A percentile compares a stretch with the other conserved stretches of the same genome.
phyloP scores from a whole-genome alignment of 2,888 invertebrate genomes.

The Bombylius major region DNA sequence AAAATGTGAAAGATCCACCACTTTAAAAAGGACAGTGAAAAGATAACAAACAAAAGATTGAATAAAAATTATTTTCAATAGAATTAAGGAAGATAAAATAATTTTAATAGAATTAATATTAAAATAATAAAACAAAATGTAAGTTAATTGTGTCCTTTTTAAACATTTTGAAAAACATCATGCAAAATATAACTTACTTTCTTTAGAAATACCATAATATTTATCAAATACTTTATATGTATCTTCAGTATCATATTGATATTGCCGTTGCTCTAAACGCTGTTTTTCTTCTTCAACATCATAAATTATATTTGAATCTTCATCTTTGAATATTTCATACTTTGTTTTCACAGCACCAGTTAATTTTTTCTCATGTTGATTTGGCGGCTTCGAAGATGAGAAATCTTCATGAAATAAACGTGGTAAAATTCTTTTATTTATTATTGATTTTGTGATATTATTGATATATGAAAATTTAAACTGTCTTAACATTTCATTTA shows the following conservation, averaged over 20 bases:
- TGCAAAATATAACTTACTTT: slow-evolving; percentile 37
- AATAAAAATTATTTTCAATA: too few species aligned
- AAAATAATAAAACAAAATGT: background rate
- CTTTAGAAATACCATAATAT: slow-evolving; percentile 35
- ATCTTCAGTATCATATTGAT: slow-evolving; percentile 29
- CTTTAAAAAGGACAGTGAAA: too few species aligned
- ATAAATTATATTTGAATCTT: slow-evolving; percentile 54
- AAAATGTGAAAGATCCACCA: too few species aligned
- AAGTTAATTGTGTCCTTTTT: background rate
- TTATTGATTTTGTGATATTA: too few species aligned
- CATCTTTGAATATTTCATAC: slow-evolving; percentile 58
- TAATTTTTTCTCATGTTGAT: background rate
- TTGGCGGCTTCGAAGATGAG: background rate
- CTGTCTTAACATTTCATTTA: too few species aligned
- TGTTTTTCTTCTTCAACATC: slow-evolving; percentile 57
- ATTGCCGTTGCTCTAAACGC: slow-evolving; percentile 24
- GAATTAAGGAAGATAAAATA: too few species aligned
- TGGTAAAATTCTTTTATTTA: background rate
- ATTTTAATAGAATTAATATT: too few species aligned
- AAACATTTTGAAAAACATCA: background rate
- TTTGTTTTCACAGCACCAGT: slow-evolving; percentile 41
- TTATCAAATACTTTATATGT: slow-evolving; percentile 27
- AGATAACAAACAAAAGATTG: too few species aligned
- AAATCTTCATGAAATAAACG: background rate
- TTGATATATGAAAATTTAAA: too few species aligned